Percentiles rank a stretch among this genome's conserved stretches.
These are phyloP conservation scores for Ptiloglossa arizonensis DNA, from an alignment of 1,140 invertebrate genomes.

Conservation along the genomic window DNA sequence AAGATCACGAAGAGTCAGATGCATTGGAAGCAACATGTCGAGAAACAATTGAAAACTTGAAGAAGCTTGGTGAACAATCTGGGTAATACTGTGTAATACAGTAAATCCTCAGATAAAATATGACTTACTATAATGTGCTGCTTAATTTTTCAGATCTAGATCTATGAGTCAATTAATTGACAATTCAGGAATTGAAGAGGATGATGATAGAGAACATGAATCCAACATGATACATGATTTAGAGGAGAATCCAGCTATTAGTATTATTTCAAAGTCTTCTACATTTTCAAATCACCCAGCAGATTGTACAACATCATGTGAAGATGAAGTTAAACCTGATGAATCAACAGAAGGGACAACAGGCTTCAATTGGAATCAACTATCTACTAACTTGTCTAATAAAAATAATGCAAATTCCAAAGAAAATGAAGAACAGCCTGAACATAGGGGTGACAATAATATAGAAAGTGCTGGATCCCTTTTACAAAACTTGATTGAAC, in stretches of 20 bases:
- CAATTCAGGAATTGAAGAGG: slow-evolving; percentile 52
- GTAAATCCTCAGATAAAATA: neutral
- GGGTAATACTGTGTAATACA: slow-evolving; percentile 66
- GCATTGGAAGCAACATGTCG: slow-evolving; percentile 78
- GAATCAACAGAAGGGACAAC: slow-evolving; percentile 29
- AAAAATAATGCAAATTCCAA: slow-evolving; percentile 50
- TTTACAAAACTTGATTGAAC: slow-evolving; percentile 78
- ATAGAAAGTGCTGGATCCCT: slow-evolving; percentile 67
- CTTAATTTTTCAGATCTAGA: slow-evolving; percentile 65
- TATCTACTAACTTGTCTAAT: slow-evolving; percentile 65
- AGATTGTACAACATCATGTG: slow-evolving; percentile 27
- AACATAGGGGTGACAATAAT: slow-evolving; percentile 50
- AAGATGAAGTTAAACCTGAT: slow-evolving; percentile 48
- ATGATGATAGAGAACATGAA: slow-evolving; percentile 55
- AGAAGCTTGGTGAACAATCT: slow-evolving; percentile 79
- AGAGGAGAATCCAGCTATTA: slow-evolving; percentile 68
- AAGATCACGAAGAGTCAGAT: slow-evolving; percentile 78
- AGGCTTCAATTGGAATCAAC: slow-evolving; percentile 71
- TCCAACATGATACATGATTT: slow-evolving; percentile 60
- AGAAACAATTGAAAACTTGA: slow-evolving; percentile 80
- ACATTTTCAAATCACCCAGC: slow-evolving; percentile 55
- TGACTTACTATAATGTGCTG: neutral
- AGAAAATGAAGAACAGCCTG: slow-evolving; percentile 43
- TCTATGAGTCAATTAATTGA: slow-evolving; percentile 59
- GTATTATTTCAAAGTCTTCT: slow-evolving; percentile 70